Base-by-base conservation (phyloP, 2,797 vertebrate species). In the Chiloscyllium punctatum region DNA sequence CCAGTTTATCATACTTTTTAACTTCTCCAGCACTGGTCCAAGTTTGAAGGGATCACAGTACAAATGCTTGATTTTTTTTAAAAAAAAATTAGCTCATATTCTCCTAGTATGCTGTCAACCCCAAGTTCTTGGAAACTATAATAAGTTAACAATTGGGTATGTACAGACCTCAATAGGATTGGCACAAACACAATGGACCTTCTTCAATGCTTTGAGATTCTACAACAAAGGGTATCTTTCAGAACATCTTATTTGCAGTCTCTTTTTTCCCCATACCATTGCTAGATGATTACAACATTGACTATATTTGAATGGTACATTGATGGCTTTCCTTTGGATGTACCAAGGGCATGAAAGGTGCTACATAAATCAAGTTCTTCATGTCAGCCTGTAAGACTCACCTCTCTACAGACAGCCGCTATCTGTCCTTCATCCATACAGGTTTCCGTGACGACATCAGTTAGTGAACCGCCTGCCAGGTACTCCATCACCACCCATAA, bases 401-500 rank as follows among this genome's bases (percentile, higher is more conserved):
- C 99, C 98, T 99, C 99, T 96, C 99, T 98, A 97, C 99, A 99
- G 96, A 99, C 99, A 0, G 99, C 99, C 1, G 99, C 99, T 0
- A 99, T 99, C 96, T 99, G 99, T 25, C 98, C 99, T 97, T 99
- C 99, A 0, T 99, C 99, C 99, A 99, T 99, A 97, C 98, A 99
- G 23, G 99, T 99, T 97, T 99, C 99, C 0, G 99, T 99, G 96
- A 99, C 99, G 0, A 99, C 99, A 0, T 99, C 99, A 0, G 99
- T 99, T 87, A 99, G 96, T 21, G 99, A 99, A 0, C 99, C 99
- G 96, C 99, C 99, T 0, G 99, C 99, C 98, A 99, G 97, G 96
- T 99, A 99, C 97, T 99, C 99, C 99, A 99, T 99, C 96, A 99
- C 99, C 96, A 99, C 99, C 99, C 99, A 99, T 27, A 99, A 98